Evolutionary conservation across 2,113 vertebrate species (phyloP).

Genomic region (Scytalopus superciliaris): DNA sequence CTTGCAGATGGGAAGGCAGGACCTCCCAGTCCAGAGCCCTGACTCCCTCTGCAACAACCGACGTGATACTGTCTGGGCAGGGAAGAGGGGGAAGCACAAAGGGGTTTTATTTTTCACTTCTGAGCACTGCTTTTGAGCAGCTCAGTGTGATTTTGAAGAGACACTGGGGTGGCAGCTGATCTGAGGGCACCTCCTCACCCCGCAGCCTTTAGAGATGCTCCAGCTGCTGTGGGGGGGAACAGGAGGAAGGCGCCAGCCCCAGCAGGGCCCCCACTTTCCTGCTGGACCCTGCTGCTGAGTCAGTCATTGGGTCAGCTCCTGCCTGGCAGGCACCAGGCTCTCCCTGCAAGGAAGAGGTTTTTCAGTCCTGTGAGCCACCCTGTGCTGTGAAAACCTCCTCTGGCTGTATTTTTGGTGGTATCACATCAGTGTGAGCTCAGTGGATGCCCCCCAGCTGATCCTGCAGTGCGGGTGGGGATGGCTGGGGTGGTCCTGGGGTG

Average conservation of each 20-base stretch:
- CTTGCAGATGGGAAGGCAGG: neutral
- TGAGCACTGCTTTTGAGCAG: neutral
- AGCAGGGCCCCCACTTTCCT: neutral
- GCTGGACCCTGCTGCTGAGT: rapidly evolving
- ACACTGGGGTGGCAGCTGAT: neutral
- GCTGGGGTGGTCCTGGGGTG: neutral
- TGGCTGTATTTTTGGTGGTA: neutral
- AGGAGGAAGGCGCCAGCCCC: neutral
- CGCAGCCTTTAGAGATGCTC: neutral
- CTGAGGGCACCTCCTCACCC: neutral
- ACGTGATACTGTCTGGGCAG: neutral
- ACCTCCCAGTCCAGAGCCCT: neutral
- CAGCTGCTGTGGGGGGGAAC: rapidly evolving
- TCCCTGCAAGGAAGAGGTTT: neutral
- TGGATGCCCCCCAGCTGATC: neutral
- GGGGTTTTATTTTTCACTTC: neutral
- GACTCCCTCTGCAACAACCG: neutral
- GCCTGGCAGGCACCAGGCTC: neutral
- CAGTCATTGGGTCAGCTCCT: neutral
- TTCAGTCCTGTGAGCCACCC: rapidly evolving
- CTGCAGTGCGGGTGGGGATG: rapidly evolving
- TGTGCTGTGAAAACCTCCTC: neutral
- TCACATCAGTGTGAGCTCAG: neutral
- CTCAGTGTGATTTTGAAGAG: neutral
- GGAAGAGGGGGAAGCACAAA: neutral